phyloP scores from a whole-genome alignment of 2,113 vertebrate genomes.

The Odontophorus gujanensis region DNA sequence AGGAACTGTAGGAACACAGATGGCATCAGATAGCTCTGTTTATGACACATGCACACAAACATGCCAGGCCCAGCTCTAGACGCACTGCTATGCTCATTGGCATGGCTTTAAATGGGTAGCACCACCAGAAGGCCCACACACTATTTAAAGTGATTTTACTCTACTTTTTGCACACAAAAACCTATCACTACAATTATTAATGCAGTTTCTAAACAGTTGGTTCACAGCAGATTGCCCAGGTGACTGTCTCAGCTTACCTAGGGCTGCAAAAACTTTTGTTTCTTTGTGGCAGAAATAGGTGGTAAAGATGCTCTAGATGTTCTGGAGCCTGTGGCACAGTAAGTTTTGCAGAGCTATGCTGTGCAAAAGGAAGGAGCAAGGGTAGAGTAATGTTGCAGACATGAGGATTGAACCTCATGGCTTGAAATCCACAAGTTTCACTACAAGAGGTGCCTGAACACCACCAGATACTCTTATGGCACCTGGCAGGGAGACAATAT shows the following conservation, averaged over 20 bases:
- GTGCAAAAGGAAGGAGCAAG: not conserved
- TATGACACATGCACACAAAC: fast-evolving
- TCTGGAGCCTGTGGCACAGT: fast-evolving
- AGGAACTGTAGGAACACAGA: not conserved
- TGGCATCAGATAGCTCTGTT: not conserved
- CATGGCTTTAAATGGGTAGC: not conserved
- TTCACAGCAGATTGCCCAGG: not conserved
- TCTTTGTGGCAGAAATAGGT: not conserved
- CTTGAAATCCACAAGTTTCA: not conserved
- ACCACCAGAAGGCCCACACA: not conserved
- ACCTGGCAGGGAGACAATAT: not conserved
- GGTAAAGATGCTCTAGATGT: fast-evolving
- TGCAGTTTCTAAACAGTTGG: not conserved
- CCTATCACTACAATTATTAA: fast-evolving
- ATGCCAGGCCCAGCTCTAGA: not conserved
- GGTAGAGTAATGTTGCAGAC: not conserved
- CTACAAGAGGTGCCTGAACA: not conserved
- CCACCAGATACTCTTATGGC: not conserved
- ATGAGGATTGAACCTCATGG: fast-evolving
- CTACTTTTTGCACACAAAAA: fast-evolving
- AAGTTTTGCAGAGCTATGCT: not conserved
- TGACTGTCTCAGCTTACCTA: not conserved
- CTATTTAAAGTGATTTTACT: not conserved
- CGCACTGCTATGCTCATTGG: not conserved
- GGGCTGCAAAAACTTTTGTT: not conserved